These are phyloP conservation scores for Aurelia aurita complex sp. Pacific DNA, from an alignment of 30 jellyfish, hydroid and myxozoan genomes.

Conservation along the genomic window DNA sequence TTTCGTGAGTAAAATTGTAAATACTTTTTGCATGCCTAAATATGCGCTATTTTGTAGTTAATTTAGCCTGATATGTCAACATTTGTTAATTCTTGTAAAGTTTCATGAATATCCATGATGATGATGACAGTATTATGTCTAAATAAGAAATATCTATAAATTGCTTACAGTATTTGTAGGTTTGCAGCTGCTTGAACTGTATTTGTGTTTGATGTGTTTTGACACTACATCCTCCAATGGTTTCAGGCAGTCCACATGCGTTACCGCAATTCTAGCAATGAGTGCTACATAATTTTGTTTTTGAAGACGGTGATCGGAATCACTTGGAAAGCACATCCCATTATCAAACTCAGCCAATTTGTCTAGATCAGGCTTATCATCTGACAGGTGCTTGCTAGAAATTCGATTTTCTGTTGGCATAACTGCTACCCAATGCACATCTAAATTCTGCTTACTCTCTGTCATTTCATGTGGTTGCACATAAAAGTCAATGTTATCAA, in stretches of 20 bases:
- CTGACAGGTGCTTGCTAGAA: slow-evolving; percentile 4
- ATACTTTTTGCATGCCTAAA: no score
- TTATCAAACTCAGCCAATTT: background rate
- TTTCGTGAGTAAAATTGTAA: no score
- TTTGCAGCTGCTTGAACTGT: background rate
- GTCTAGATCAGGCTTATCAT: slow-evolving; percentile 3
- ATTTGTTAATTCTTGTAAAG: no score
- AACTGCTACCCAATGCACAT: slow-evolving; percentile 23
- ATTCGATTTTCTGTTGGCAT: slow-evolving; percentile 41
- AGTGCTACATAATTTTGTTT: slow-evolving; percentile 5
- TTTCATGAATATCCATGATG: no score
- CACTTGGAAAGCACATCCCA: background rate
- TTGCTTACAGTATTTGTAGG: background rate
- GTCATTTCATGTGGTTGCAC: slow-evolving; percentile 20
- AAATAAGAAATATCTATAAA: background rate
- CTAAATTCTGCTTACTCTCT: slow-evolving; percentile 23
- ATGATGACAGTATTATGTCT: no score
- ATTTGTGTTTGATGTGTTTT: slow-evolving; percentile 14
- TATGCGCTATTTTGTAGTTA: no score
- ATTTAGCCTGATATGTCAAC: no score
- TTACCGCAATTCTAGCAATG: background rate
- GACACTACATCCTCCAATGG: slow-evolving; percentile 4
- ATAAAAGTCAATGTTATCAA: slow-evolving; percentile 26
- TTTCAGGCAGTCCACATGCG: slow-evolving; percentile 2
- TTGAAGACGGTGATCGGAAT: slow-evolving; percentile 3